phyloP scores from a whole-genome alignment of 2,888 invertebrate species.

The Pocota personata region DNA sequence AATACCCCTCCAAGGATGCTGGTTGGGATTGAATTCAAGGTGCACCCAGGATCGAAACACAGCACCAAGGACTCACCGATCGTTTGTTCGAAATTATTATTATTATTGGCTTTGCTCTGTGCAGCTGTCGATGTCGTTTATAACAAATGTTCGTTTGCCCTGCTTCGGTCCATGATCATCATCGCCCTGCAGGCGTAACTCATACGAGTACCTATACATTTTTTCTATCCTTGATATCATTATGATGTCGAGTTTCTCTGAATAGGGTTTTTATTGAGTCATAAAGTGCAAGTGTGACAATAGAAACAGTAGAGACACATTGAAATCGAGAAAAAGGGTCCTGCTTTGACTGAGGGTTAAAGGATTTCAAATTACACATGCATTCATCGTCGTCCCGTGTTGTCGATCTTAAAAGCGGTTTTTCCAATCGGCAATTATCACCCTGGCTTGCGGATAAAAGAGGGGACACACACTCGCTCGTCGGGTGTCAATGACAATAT shows the following conservation, averaged over 20 bases:
- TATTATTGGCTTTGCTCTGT: conserved; percentile 40
- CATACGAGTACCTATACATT: conserved; percentile 10
- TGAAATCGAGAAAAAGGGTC: conserved; percentile 27
- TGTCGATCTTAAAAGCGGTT: conserved; percentile 69
- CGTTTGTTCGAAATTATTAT: conserved; percentile 57
- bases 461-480: not conserved
- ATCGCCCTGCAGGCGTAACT: conserved; percentile 59
- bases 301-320: conserved; percentile 24
- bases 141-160: conserved; percentile 48
- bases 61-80: conserved; percentile 41
- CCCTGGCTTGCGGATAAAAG: conserved; percentile 11
- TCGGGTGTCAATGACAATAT: conserved; percentile 69
- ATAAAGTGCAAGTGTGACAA: conserved; percentile 73
- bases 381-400: conserved; percentile 55
- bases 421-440: conserved; percentile 70
- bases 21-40: conserved; percentile 55
- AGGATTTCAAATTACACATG: conserved; percentile 65
- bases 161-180: conserved; percentile 9
- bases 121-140: conserved; percentile 65
- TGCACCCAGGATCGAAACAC: conserved; percentile 38
- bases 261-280: conserved; percentile 67
- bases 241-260: conserved; percentile 33
- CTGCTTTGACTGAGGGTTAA: conserved; percentile 29
- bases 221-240: conserved; percentile 54
- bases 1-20: conserved; percentile 53